Conservation (phyloP, 2,888 invertebrate species). For the Drosophila rellima region DNA sequence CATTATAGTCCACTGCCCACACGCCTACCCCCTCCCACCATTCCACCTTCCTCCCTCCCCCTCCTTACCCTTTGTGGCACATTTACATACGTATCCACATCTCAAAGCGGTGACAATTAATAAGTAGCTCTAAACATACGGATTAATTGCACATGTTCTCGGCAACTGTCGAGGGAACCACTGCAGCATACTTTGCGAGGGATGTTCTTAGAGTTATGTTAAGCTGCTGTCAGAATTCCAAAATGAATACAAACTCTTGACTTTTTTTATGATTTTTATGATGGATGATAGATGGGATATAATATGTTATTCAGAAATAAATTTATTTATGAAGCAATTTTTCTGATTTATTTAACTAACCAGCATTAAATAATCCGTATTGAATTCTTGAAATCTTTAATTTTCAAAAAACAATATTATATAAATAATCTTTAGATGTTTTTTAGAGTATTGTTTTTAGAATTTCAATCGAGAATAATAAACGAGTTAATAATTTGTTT, state of each 20-base stretch:
- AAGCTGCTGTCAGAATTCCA: not conserved
- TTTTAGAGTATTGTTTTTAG: not conserved
- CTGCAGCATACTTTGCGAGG: slow-evolving; percentile 42
- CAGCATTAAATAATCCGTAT: not conserved
- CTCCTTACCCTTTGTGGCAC: not conserved
- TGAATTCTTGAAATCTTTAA: too few relatives aligned
- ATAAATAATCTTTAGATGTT: too few relatives aligned
- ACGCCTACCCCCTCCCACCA: not conserved
- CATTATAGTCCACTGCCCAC: slow-evolving; percentile 52
- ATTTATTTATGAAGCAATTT: not conserved
- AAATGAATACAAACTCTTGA: not conserved
- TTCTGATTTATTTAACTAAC: not conserved
- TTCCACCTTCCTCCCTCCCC: not conserved
- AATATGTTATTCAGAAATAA: not conserved
- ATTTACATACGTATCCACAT: slow-evolving; percentile 22
- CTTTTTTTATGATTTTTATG: not conserved
- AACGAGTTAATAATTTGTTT: not conserved
- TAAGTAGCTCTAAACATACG: slow-evolving; percentile 74
- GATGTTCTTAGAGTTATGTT: slow-evolving; percentile 39
- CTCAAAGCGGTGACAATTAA: slow-evolving; percentile 75
- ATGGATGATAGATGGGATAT: not conserved
- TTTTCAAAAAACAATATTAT: too few relatives aligned
- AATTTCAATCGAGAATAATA: not conserved
- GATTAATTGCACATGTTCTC: slow-evolving; percentile 83
- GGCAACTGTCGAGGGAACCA: slow-evolving; percentile 17